These are phyloP conservation scores for Ornithorhynchus anatinus DNA, from an alignment of 2,113 vertebrate genomes.

Conservation along the genomic window DNA sequence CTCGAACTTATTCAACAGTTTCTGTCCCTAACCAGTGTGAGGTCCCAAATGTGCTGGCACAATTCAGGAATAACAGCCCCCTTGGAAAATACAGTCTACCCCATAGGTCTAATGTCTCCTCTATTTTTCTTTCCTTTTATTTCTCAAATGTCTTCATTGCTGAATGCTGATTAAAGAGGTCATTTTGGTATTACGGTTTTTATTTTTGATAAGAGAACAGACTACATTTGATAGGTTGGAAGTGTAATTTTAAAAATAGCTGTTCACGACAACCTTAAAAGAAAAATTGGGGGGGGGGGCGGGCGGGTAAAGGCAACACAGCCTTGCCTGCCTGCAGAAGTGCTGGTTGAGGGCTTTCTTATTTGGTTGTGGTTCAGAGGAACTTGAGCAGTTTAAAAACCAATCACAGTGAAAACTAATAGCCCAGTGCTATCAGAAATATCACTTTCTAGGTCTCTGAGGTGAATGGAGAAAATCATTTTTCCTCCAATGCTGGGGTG, in stretches of 20 bases:
- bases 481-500: neutral
- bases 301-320: neutral
- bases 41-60: no score
- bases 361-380: neutral
- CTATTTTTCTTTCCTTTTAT: no score
- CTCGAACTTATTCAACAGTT: neutral
- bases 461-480: neutral
- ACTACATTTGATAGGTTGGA: neutral
- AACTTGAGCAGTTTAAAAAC: neutral
- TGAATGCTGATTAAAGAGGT: no score
- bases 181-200: no score
- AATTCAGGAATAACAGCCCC: no score
- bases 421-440: neutral
- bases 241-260: neutral
- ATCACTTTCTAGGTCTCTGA: neutral
- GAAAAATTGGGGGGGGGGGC: neutral
- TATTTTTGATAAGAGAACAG: neutral
- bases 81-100: no score
- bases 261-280: fast-evolving
- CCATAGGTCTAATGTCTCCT: no score
- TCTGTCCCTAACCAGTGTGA: neutral
- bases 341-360: neutral
- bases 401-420: neutral
- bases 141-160: no score
- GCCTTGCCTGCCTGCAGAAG: neutral